These are phyloP conservation scores for Anhinga rufa DNA, from an alignment of 2,113 vertebrate genomes.

Conservation along the genomic window DNA sequence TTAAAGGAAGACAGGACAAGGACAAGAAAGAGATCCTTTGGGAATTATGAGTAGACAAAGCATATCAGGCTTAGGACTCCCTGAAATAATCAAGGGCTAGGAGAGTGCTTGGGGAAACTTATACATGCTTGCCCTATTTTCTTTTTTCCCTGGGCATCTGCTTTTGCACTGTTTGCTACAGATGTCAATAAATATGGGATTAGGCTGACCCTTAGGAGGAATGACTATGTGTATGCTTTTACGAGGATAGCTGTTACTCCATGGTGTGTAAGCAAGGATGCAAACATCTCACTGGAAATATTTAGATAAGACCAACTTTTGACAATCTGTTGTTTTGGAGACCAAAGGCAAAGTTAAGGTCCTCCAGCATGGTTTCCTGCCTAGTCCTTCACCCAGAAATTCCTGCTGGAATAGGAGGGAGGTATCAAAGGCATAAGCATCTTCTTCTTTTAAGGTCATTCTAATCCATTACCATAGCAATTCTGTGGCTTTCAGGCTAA, in stretches of 20 bases:
- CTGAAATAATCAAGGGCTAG: not conserved
- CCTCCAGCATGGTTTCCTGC: not conserved
- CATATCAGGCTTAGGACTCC: not conserved
- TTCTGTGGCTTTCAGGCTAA: not conserved
- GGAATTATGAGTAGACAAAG: not conserved
- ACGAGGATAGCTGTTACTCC: not conserved
- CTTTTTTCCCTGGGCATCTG: not conserved
- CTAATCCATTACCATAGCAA: not conserved
- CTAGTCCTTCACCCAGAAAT: not conserved
- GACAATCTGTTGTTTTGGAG: not conserved
- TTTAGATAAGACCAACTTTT: not conserved
- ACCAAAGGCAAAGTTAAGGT: not conserved
- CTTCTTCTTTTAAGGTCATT: not conserved
- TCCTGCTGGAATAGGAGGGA: not conserved
- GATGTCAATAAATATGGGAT: not conserved
- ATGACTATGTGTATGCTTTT: not conserved
- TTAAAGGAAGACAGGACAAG: not conserved
- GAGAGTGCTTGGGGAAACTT: not conserved
- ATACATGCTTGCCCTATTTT: not conserved
- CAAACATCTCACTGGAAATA: not conserved
- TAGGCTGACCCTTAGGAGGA: not conserved
- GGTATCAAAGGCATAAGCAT: not conserved
- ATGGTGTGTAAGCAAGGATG: not conserved
- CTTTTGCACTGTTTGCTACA: not conserved
- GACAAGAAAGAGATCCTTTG: not conserved